Base-by-base conservation (phyloP, 2,888 invertebrate genomes). In the Ophion obscuratus region DNA sequence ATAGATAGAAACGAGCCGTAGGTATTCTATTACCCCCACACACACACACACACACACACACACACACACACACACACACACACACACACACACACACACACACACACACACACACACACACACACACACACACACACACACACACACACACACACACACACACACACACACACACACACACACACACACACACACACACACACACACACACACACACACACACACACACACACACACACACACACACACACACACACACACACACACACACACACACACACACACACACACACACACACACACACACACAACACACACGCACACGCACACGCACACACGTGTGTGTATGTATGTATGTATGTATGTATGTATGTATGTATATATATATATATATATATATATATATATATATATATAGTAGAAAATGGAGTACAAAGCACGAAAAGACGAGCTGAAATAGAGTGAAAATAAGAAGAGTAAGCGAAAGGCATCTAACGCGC, bases 1-100 rank as follows among this genome's bases (percentile, higher is more conserved):
- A 83, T 83, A 80, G 86, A 81, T 83, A 83, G 83, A 73, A 83
- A 77, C 77, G 80, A 86, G 68, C 62, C n/a, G 68, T 62, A 59
- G 59, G 11, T 81, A 74, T 73, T 73, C 24, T 44, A 36, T 66
- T 66, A 57, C 66, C 31, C 40, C 53, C 20, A 57, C 11, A 76
- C n/a, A 53, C 71, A 76, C 68, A n/a, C 67, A 57, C 36, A 83
- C 11, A 20, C 7, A 59, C 7, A 3, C 27, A 2, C 20, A 27
- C 24, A 24, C 24, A 24, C 24, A 24, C 24, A 24, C 24, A 24
- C 24, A 24, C 24, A 24, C 24, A 24, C 24, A 24, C 24, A 24
- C 24, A 24, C n/a, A 76, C 68, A n/a, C 67, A 57, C 36, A 53
- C 66, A 47, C 40, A 64, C 20, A 57, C 11, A 76, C 27, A 53